Evolutionary conservation across 2,113 vertebrate genomes (phyloP), one percentile per base, ranked within the genome.

Genomic region (Gnathonemus echidnorhynchus): DNA sequence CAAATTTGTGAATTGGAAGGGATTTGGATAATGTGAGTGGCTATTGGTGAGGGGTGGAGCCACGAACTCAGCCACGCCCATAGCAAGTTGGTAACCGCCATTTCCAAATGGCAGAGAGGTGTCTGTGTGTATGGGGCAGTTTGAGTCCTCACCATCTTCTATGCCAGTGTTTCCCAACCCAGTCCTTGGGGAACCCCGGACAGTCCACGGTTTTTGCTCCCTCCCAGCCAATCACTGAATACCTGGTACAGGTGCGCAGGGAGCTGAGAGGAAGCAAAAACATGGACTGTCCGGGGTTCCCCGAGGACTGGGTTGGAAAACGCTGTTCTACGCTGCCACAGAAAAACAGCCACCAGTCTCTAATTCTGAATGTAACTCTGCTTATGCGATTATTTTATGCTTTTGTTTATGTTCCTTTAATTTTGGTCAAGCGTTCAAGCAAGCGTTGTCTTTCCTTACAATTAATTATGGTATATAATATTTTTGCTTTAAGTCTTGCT

Each of bases 401-500:
- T 80, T 80, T 80, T 39, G 35, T 80, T 80, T 66, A 66, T 70
- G 10, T 70, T 70, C 13, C 62, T 70, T 27, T 31, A 70, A 70
- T 70, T 70, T 31, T 70, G 27, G n/a, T 80, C 35, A 74, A 35
- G 74, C 21, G 74, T 80, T 80, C 13, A 42, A 80, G 74, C 35
- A 80, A 80, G 74, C 13, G 11, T 42, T 31, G n/a, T 77, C 35
- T 17, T 80, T 80, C 35, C 35, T 80, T 80, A 5, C 35, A 80
- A 80, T 80, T 91, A 90, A 94, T 90, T 95, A 92, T 95, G 95
- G 92, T 89, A 35, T 42, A 2, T 39, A 94, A 92, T 95, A 92
- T 91, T 96, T 95, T 95, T 96, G 96, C 96, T 96, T 96, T 97
- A 97, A 85, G 96, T 95, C 92, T 92, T 90, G 95, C 93, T 96